Percentiles rank a stretch among this genome's conserved stretches.
These are phyloP conservation scores for Accipiter cooperii DNA, from an alignment of 2,113 vertebrate genomes.

Conservation along the genomic window DNA sequence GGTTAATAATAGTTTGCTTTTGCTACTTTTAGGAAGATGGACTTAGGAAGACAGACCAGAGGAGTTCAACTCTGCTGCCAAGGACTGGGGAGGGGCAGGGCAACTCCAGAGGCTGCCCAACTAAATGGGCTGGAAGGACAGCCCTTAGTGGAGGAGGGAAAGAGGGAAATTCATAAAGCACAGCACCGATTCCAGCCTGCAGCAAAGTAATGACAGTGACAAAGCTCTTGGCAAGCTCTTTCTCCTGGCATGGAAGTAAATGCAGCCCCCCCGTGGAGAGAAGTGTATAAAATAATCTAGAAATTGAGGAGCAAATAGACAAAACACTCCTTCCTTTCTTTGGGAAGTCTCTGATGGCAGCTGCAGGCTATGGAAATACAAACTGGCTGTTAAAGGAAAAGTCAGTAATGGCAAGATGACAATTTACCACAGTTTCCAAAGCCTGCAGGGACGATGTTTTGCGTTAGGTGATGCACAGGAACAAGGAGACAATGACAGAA, in stretches of 20 bases:
- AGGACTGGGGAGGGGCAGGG: no score
- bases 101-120: not conserved
- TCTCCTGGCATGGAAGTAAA: not conserved
- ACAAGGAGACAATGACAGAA: not conserved
- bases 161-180: not conserved
- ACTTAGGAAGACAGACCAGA: not conserved
- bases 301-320: not conserved
- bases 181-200: not conserved
- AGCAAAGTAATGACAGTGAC: not conserved
- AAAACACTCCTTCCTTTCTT: not conserved
- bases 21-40: not conserved
- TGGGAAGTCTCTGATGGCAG: not conserved
- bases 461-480: conserved; percentile 1
- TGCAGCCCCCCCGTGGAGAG: not conserved
- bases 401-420: not conserved
- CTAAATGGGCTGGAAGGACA: not conserved
- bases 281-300: not conserved
- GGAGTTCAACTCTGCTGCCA: not conserved
- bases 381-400: not conserved
- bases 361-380: conserved; percentile 28
- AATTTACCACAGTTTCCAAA: conserved; percentile 4
- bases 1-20: not conserved
- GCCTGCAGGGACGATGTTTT: conserved; percentile 13
- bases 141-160: not conserved
- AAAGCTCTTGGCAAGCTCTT: not conserved